Evolutionary conservation across 2,888 invertebrate genomes (phyloP), one percentile per base, ranked within the genome.

Genomic region (Phlogophora meticulosa): DNA sequence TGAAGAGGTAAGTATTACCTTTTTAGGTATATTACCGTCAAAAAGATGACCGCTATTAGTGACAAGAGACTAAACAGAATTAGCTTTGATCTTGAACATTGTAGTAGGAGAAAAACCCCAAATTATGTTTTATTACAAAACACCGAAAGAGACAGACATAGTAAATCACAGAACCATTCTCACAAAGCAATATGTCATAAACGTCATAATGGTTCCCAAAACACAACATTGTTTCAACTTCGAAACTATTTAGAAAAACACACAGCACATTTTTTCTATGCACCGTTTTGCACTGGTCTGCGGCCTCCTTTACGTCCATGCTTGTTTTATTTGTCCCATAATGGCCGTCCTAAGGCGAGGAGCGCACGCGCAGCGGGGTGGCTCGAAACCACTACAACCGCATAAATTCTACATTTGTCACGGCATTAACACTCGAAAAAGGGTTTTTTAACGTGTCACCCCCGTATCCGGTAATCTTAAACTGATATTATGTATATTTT

Each of bases 401-500:
- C 92, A 95, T 95, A 94, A 94, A 95, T 95, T 94, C 90, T 82
- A 90, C 93, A 95, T 95, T 95, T 94, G 94, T 95, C 94, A 95
- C 94, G 95, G 94, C 89, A 94, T 95, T 95, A 95, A 94, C 94
- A 94, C 94, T 93, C 91, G 85, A 93, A 82, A 94, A 92, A 93
- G 89, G 93, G 94, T 92, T 92, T 94, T 93, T 94, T 94, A 93
- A 94, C 93, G 91, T 93, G 93, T 94, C 94, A 88, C 92, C 92
- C 91, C 88, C 87, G 92, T 92, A 93, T 94, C 94, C 94, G 94
- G 94, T 91, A 91, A 94, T 90, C 92, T 90, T 84, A 78, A 84
- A 85, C 85, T 87, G 87, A 84, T 88, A 87, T 83, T 90, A 84
- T 84, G 87, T 83, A 85, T 87, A 88, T 89, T 90, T 88, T 87